Base-by-base conservation (phyloP, 2,113 vertebrate genomes). In the Leiothrix lutea region DNA sequence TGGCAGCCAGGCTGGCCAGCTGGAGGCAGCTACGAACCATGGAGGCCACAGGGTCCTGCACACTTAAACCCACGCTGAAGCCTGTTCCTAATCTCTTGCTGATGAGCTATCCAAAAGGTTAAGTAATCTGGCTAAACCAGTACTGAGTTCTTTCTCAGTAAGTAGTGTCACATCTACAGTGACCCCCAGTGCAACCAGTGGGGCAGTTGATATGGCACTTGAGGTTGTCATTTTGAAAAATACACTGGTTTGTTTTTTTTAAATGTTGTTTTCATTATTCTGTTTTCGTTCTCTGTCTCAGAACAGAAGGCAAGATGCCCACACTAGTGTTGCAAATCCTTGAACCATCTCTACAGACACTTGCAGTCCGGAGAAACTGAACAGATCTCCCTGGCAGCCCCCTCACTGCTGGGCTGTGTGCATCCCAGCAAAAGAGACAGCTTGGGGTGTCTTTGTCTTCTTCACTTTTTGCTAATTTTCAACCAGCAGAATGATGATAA, bases 1-100 rank as follows among this genome's bases (percentile, higher is more conserved):
- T 5, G 4, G 57, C 44, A 67, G 66, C 64, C 25, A 22, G 60
- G 29, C 58, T 42, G 50, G 33, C 33, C 56, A 66, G 33, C 56
- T 12, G 11, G 23, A 44, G 31, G 17, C 16, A 71, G 28, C 42
- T 35, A 9, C 0, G 0, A 50, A 38, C 35, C 0, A 2, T 5
- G n/a, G 31, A 71, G 57, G 42, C 22, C 77, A 47, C 16, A 6
- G 33, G 29, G 28, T 54, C 79, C 53, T 69, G 40, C n/a, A 61
- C 60, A 40, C 40, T 80, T 44, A 51, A 80, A 74, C 22, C 50
- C 31, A 1, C 4, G 4, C n/a, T 80, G 35, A 70, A 20, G 60
- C 50, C 71, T 61, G 31, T 24, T 80, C 22, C n/a, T 86, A 17
- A 73, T 78, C 31, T 70, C 14, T 45, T 87, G 20, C 81, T 80